Conservation (phyloP, 2,797 vertebrate genomes). For the Melanotaenia trifasciata region DNA sequence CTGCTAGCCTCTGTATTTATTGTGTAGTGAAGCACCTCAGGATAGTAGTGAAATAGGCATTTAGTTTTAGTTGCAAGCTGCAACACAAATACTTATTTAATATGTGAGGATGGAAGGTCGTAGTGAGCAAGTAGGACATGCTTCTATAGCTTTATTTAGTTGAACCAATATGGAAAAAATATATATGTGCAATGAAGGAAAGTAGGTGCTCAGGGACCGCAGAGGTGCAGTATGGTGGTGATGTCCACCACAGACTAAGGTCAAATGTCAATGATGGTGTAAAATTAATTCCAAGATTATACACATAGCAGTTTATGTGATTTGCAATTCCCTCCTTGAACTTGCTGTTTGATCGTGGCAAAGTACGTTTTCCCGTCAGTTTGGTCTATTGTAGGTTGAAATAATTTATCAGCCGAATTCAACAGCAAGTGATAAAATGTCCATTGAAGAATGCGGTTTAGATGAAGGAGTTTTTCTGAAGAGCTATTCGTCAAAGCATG, state of each 20-base stretch:
- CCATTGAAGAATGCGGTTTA: slow-evolving; percentile 22
- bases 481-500: slow-evolving; percentile 63
- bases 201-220: slow-evolving; percentile 82
- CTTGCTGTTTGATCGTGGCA: not conserved
- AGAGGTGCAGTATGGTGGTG: slow-evolving; percentile 48
- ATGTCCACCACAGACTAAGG: slow-evolving; percentile 28
- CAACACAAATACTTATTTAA: slow-evolving; percentile 27
- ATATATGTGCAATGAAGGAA: slow-evolving; percentile 73
- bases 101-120: slow-evolving; percentile 36
- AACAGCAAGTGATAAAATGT: slow-evolving; percentile 30
- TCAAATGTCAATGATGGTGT: slow-evolving; percentile 16
- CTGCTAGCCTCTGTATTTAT: slow-evolving; percentile 54
- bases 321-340: not conserved
- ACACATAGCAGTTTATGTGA: not conserved
- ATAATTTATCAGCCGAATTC: not conserved
- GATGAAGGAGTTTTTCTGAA: slow-evolving; percentile 34
- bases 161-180: slow-evolving; percentile 48
- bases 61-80: slow-evolving; percentile 38
- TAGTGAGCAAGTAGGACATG: slow-evolving; percentile 45
- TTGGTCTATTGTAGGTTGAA: slow-evolving; percentile 34
- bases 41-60: slow-evolving; percentile 49
- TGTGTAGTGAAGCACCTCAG: slow-evolving; percentile 60
- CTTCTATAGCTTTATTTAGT: slow-evolving; percentile 76
- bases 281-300: slow-evolving; percentile 33
- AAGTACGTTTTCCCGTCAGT: slow-evolving; percentile 1